Evolutionary conservation across 2,888 invertebrate genomes (phyloP).

Genomic region (Conus canariensis): DNA sequence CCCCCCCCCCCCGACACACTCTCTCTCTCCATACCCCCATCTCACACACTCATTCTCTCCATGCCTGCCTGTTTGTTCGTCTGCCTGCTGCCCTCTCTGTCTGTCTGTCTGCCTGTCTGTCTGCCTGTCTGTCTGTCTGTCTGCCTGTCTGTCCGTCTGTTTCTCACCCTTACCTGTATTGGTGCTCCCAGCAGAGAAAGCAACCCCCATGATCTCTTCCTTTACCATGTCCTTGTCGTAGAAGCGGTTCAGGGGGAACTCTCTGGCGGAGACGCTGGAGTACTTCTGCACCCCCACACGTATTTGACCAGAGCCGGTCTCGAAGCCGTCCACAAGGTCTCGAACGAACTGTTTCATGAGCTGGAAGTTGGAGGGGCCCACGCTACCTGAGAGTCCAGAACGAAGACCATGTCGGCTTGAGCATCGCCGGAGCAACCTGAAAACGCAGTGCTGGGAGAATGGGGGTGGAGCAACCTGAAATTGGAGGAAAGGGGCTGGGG

Average conservation of each 20-base stretch:
- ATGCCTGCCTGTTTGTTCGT: background rate
- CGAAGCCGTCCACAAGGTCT: background rate
- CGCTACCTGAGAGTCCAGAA: background rate
- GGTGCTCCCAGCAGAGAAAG: background rate
- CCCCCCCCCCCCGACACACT: background rate
- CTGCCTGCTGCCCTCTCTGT: too few species aligned
- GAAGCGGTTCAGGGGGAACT: background rate
- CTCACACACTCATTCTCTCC: background rate
- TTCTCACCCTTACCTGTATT: background rate
- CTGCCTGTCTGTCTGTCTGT: too few species aligned
- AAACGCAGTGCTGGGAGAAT: too few species aligned
- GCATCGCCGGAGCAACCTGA: background rate
- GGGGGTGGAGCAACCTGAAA: too few species aligned
- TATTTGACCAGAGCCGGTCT: background rate
- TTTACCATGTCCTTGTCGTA: background rate
- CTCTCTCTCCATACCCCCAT: background rate
- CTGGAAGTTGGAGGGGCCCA: background rate
- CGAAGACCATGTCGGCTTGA: background rate
- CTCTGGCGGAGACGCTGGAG: background rate
- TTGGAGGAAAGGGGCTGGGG: too few species aligned
- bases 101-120: too few species aligned
- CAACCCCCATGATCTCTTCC: background rate
- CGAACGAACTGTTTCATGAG: background rate
- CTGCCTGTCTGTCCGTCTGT: too few species aligned
- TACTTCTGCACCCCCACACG: background rate